Evolutionary conservation across 2,113 vertebrate genomes (phyloP), one percentile per base, ranked within the genome.

Genomic region (Oncorhynchus kisutch): DNA sequence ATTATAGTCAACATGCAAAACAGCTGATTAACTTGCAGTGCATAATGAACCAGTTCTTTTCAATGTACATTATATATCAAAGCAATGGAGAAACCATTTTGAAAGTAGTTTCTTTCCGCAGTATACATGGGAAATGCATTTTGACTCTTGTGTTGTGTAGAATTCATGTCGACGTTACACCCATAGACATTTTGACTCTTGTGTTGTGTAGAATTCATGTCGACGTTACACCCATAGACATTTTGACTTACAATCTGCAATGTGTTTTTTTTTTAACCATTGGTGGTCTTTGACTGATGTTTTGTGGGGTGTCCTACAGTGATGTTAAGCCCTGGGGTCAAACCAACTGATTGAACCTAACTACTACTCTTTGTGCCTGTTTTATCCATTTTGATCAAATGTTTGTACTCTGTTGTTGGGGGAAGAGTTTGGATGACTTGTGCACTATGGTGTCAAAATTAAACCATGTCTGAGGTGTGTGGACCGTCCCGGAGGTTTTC

Each of bases 1-100:
- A 82, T 89, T 22, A 62, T 62, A 62, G 18, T 62, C n/a, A 62
- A 62, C 9, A 24, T 79, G 72, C 70, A 70, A 74, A 86, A 82
- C 78, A 75, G 78, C 69, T 83, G 14, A 5, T 5, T 77, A 81
- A 71, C 75, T 86, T 49, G 22, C 39, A 34, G 6, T 22, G 12
- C 14, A 54, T 54, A 4, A 54, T 5, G 1, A 54, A 54, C 51
- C 12, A 54, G 16, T 54, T 18, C 4, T 54, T 54, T 54, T 54
- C 51, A 54, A 18, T 54, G 51, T 16, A 54, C 51, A 18, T 54
- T 18, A 18, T 54, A 16, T 18, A 54, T 54, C 14, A 54, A 54
- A 54, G 16, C 14, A 18, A 54, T 54, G 51, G 16, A 54, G 51
- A 54, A 54, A 18, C 13, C 18, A 54, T 54, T 54, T 54, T 13